Evolutionary conservation across 2,797 vertebrate species (phyloP).

Genomic region (Aplochiton taeniatus): DNA sequence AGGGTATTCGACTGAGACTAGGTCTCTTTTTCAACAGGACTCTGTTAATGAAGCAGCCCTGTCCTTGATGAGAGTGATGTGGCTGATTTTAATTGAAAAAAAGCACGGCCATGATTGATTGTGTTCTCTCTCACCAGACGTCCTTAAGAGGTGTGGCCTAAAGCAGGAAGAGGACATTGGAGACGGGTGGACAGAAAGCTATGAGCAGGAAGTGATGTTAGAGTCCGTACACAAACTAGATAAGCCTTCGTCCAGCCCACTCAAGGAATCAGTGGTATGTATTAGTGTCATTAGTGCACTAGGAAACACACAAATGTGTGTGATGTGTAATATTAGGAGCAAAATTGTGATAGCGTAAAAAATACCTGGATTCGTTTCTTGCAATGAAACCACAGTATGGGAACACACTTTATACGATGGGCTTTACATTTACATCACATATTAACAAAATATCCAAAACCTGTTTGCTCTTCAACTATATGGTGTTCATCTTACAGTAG

Average conservation of each 20-base stretch:
- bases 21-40: no score
- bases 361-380: not conserved
- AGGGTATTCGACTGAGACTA: no score
- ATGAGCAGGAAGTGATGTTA: slow-evolving; percentile 28
- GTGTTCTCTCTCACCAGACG: slow-evolving; percentile 41
- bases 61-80: no score
- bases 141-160: slow-evolving; percentile 30
- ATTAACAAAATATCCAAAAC: no score
- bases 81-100: no score
- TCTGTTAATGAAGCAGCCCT: no score
- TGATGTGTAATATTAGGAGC: not conserved
- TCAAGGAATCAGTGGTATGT: slow-evolving; percentile 52
- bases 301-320: not conserved
- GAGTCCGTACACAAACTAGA: slow-evolving; percentile 36
- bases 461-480: no score
- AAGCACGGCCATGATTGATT: no score
- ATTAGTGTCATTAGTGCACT: not conserved
- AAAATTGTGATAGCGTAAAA: not conserved
- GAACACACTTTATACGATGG: no score
- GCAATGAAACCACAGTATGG: not conserved
- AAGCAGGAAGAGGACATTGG: slow-evolving; percentile 50
- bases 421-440: no score
- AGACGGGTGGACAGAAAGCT: slow-evolving; percentile 49
- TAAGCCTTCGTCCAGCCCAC: slow-evolving; percentile 23
- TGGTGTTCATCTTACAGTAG: no score